Percentiles rank a stretch among this genome's conserved stretches.
Evolutionary conservation across 2,888 invertebrate species (phyloP).

Genomic region (Ectemnius lituratus): DNA sequence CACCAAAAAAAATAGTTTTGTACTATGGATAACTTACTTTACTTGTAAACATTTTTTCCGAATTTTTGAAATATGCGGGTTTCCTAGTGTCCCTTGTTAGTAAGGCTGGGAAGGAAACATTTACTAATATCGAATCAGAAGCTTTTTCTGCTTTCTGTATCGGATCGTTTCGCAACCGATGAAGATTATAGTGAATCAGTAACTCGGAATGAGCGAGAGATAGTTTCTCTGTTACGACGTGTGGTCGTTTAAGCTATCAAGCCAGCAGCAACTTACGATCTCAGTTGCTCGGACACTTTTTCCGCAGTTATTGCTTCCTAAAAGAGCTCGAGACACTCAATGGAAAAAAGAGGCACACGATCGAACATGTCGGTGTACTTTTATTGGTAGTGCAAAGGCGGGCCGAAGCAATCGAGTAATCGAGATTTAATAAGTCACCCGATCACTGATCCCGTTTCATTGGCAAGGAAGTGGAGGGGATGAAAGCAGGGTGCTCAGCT

Average conservation of each 20-base stretch:
- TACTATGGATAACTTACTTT: too few relatives aligned
- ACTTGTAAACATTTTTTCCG: too few relatives aligned
- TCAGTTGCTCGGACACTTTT: slow-evolving; percentile 18
- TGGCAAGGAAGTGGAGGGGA: not conserved
- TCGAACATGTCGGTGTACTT: slow-evolving; percentile 11
- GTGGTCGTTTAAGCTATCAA: too few relatives aligned
- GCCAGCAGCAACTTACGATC: too few relatives aligned
- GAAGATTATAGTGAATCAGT: slow-evolving; percentile 44
- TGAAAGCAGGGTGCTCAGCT: not conserved
- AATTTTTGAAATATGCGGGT: too few relatives aligned
- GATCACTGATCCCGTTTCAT: not conserved
- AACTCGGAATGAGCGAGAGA: slow-evolving; percentile 39
- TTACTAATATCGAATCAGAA: too few relatives aligned
- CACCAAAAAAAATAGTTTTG: too few relatives aligned
- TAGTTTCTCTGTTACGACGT: slow-evolving; percentile 22
- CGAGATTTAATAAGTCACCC: not conserved
- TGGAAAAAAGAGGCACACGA: slow-evolving; percentile 21
- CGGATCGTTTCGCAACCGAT: slow-evolving; percentile 29
- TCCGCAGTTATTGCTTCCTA: slow-evolving; percentile 30
- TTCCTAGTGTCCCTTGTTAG: too few relatives aligned
- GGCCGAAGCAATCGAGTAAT: slow-evolving; percentile 11
- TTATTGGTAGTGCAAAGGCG: slow-evolving; percentile 9
- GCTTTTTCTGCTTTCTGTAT: slow-evolving; percentile 26
- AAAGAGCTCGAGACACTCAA: slow-evolving; percentile 38
- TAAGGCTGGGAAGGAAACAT: too few relatives aligned